Evolutionary conservation across 1,140 invertebrate genomes (phyloP), one percentile per base, ranked within the genome.

Genomic region (Formica selysi): DNA sequence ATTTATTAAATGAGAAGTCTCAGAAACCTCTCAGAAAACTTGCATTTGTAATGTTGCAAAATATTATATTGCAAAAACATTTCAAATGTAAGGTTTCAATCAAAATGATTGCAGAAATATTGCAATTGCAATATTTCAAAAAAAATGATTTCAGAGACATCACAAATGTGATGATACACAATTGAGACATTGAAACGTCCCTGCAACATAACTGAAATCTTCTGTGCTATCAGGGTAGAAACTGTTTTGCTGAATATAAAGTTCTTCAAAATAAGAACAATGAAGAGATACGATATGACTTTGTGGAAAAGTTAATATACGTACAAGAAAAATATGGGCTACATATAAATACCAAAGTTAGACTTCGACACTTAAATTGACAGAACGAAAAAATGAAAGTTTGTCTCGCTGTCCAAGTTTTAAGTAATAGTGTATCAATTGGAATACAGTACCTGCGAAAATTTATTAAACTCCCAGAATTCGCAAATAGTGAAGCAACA

Each of bases 361-460:
- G 65, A 41, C 65, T 38, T 41, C 32, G 65, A 48, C 65, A 68
- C 41, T 68, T 68, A 48, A 68, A 68, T 48, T 68, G 65, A 36
- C 5, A 68, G n/a, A 68, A 41, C 36, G 65, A 68, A 48, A 68
- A 68, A 38, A 68, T 68, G 65, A 68, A 68, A 68, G 65, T 68
- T 6, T 38, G n/a, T 38, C 41, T 68, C 36, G 65, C 65, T 6
- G 65, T 68, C n/a, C 65, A 68, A 38, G 41, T 48, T 68, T 22
- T 68, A 3, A 68, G 36, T 41, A 48, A 38, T 68, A 68, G 65
- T 68, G 65, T 68, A 19, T 68, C 65, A 68, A 68, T 11, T 38
- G 65, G 7, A 41, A 41, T 68, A n/a, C 16, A n/a, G 65, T 68
- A 41, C n/a, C 41, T 68, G 16, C 32, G 41, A 38, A 32, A 68